These are phyloP conservation scores for Sceliomorpha sp. DNA, from an alignment of 2,888 invertebrate species.

Conservation along the genomic window DNA sequence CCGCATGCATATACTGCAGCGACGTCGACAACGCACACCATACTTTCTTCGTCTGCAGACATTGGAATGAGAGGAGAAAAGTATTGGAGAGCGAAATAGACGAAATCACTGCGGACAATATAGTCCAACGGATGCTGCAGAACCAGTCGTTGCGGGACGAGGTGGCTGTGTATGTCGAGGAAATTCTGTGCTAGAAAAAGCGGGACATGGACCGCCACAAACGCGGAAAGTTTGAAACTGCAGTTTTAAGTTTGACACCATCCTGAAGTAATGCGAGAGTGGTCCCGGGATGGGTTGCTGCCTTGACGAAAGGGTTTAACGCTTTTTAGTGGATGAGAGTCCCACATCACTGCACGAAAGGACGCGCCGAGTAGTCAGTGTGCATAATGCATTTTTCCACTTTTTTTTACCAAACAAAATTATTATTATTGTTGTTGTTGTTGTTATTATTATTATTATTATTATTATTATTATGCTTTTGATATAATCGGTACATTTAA, in stretches of 20 bases:
- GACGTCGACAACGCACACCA: constrained; percentile 39
- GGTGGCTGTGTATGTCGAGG: constrained; percentile 24
- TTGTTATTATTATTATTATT: too few species aligned
- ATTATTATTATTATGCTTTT: too few species aligned
- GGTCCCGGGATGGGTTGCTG: too few species aligned
- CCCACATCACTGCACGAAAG: constrained; percentile 5
- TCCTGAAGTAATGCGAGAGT: too few species aligned
- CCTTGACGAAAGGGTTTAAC: too few species aligned
- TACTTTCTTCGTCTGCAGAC: constrained; percentile 48
- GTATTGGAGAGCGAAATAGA: too few species aligned
- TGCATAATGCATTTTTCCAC: constrained; percentile 8
- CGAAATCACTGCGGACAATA: constrained; percentile 30
- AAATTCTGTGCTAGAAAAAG: constrained; percentile 24
- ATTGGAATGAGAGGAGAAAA: constrained; percentile 31
- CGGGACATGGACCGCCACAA: constrained; percentile 15
- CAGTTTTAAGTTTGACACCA: too few species aligned
- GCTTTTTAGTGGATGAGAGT: too few species aligned
- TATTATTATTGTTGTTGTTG: too few species aligned
- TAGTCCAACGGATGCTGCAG: constrained; percentile 34
- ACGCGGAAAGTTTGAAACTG: too few species aligned
- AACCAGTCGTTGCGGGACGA: constrained; percentile 25
- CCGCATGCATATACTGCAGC: constrained; percentile 34
- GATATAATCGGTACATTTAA: too few species aligned
- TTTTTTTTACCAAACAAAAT: background rate
- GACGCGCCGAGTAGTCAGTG: background rate